Evolutionary conservation across 2,797 vertebrate genomes (phyloP), one percentile per base, ranked within the genome.

Genomic region (Hephaestus fuliginosus): DNA sequence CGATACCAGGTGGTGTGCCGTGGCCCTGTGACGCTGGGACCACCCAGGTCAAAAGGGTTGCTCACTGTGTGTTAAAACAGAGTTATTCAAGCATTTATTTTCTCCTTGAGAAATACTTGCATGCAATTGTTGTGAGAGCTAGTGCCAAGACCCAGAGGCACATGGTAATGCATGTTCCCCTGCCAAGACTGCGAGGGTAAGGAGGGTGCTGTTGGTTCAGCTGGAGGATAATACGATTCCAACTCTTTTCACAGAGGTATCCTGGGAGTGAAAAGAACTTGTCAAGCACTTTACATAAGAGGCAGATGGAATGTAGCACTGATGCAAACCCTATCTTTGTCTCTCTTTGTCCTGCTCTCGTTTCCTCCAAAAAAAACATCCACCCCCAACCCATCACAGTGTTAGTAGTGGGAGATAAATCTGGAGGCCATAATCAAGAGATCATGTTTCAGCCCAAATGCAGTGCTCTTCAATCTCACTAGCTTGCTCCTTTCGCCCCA

Each of bases 391-490:
- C 48, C 69, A 76, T 75, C 70, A 44, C 2, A 70, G 17, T 28
- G 57, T 64, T 68, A 62, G 53, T n/a, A 48, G 46, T 18, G 51
- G 48, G 49, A 63, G 71, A 80, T 83, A 72, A 76, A 77, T 69
- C 70, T 66, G 14, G 8, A 79, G 48, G 63, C 76, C 61, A 51
- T 81, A 81, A 88, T 84, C 77, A 82, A 58, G 41, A 86, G 80
- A 69, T 90, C 66, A 68, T n/a, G 71, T 88, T 88, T 84, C 78
- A 86, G 60, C 62, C 51, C n/a, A 81, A 82, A 86, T 70, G 56
- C 33, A 39, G 10, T 53, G 63, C 55, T 83, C 76, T 89, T 85
- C 82, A 83, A 85, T 84, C 64, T 76, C 22, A 71, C 17, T 8
- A 66, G 30, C 33, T 22, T 10, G 2, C 67, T 76, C 36, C 56